Evolutionary conservation across 1,140 invertebrate genomes (phyloP).

Genomic region (Vanessa atalanta): DNA sequence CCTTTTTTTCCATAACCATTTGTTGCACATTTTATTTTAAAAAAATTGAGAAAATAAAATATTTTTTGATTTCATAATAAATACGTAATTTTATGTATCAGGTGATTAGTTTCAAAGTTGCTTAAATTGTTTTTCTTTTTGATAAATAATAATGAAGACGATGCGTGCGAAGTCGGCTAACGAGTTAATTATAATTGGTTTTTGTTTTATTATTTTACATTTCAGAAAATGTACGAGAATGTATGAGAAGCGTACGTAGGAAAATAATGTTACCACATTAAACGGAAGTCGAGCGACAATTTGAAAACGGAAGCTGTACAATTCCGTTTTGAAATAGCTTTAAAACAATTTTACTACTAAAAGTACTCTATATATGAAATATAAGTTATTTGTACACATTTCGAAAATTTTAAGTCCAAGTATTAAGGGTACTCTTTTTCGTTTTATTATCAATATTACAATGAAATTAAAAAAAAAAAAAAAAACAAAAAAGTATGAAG

Average conservation of each 20-base stretch:
- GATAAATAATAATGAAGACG: too few species aligned
- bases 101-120: too few species aligned
- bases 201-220: background rate
- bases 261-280: constrained; percentile 1
- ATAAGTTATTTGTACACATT: background rate
- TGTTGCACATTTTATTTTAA: too few species aligned
- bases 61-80: too few species aligned
- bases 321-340: constrained; percentile 22
- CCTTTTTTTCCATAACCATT: too few species aligned
- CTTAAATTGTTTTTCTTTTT: too few species aligned
- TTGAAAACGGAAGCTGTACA: constrained; percentile 21
- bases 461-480: background rate
- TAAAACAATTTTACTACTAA: background rate
- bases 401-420: too few species aligned
- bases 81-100: too few species aligned
- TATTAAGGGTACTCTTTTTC: too few species aligned
- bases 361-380: background rate
- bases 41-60: too few species aligned
- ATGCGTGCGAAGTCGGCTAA: background rate
- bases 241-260: background rate
- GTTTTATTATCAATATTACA: background rate
- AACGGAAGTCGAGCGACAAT: constrained; percentile 8
- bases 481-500: background rate
- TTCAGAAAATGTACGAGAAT: background rate
- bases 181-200: background rate